Conservation (phyloP, 1,140 invertebrate genomes). For the Drosophila bifasciata region DNA sequence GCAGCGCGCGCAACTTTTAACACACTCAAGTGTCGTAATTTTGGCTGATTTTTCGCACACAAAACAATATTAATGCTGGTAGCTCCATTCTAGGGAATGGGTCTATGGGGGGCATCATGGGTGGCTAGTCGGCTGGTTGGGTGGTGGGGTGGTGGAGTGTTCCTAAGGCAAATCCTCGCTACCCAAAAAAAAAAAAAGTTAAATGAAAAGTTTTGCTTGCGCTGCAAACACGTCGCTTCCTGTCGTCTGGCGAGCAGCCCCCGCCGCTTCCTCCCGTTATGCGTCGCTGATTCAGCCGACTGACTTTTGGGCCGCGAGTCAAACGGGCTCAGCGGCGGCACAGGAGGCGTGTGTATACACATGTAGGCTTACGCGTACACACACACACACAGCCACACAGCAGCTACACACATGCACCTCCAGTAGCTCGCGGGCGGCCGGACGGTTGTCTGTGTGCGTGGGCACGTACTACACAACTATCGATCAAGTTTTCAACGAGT, state of each 20-base stretch:
- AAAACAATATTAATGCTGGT: slow-evolving; percentile 82
- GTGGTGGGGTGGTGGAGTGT: background rate
- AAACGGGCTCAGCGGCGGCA: slow-evolving; percentile 44
- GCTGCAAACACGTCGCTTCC: slow-evolving; percentile 79
- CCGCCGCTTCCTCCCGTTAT: slow-evolving; percentile 41
- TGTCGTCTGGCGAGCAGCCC: slow-evolving; percentile 55
- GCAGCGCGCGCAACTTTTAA: slow-evolving; percentile 79
- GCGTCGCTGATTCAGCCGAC: slow-evolving; percentile 74
- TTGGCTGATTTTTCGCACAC: slow-evolving; percentile 81
- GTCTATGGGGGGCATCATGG: slow-evolving; percentile 11
- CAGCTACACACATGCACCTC: background rate
- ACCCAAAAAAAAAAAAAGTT: slow-evolving; percentile 61
- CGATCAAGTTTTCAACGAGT: slow-evolving; percentile 59
- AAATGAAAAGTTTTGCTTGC: slow-evolving; percentile 82
- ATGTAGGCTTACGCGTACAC: slow-evolving; percentile 37
- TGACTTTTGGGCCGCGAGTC: slow-evolving; percentile 76
- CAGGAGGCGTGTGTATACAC: slow-evolving; percentile 33
- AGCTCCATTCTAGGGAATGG: slow-evolving; percentile 51
- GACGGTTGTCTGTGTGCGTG: slow-evolving; percentile 27
- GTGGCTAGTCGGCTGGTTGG: background rate
- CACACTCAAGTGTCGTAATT: slow-evolving; percentile 82
- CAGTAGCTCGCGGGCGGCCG: slow-evolving; percentile 25
- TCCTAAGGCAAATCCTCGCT: slow-evolving; percentile 10
- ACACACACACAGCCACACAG: slow-evolving; percentile 1
- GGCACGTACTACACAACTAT: slow-evolving; percentile 48